Base-by-base conservation (phyloP, 2,797 vertebrate species). In the Danio jaintianensis region DNA sequence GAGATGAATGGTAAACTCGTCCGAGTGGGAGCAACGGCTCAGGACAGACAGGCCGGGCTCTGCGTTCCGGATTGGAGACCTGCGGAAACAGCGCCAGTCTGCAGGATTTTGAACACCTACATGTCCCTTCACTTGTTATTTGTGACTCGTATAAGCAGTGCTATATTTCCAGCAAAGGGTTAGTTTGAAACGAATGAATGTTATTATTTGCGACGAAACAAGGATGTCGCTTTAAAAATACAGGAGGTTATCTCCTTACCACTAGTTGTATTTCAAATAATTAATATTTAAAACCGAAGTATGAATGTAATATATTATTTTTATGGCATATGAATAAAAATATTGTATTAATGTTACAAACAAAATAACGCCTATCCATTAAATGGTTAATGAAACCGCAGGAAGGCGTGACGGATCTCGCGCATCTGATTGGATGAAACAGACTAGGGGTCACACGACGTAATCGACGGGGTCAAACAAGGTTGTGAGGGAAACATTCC, bases 21-120 rank as follows among this genome's bases (percentile, higher is more conserved):
- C 47, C 79, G 91, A 86, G 80, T 81, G 55, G 85, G 82, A 89
- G 83, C 85, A 85, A 82, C 50, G 40, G 11, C 84, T 5, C 45
- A 12, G 42, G 66, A 40, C 22, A 52, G 68, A 40, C 22, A 52
- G 48, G 75, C 62, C 40, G 77, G 56, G 72, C 73, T 79, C 80
- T 59, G 2, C 16, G 93, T 93, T 94, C 92, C 92, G 90, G 80
- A 71, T 78, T 70, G 77, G 74, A 69, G 4, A 63, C 4, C 10
- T 29, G 12, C 6, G 4, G 20, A 36, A 38, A 61, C 47, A 74
- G 67, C 72, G 79, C n/a, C 42, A 82, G 12, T 13, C 5, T 43
- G 4, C 4, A 9, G 15, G 36, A 20, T 11, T 63, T 72, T 61
- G 43, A 73, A 68, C 11, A 1, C 7, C 2, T 62, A 8, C 6